phyloP scores from a whole-genome alignment of 2,888 invertebrate genomes.

The Apoda limacodes region DNA sequence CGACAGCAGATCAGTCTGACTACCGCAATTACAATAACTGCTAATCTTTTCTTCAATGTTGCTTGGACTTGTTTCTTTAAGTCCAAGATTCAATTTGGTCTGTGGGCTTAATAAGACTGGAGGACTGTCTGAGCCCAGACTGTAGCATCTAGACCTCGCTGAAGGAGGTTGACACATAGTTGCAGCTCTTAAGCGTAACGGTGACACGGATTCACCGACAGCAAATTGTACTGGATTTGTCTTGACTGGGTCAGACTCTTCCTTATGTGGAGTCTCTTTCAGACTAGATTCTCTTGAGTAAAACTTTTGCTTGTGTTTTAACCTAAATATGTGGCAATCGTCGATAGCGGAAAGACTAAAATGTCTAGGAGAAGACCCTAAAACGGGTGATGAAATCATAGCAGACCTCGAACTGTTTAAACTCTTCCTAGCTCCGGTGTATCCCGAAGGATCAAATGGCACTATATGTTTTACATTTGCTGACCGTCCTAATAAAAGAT shows the following conservation, averaged over 20 bases:
- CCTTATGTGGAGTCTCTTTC: constrained; percentile 50
- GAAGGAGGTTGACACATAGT: constrained; percentile 35
- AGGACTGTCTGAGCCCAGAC: constrained; percentile 70
- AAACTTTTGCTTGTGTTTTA: constrained; percentile 57
- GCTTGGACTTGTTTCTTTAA: constrained; percentile 62
- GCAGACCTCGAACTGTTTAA: constrained; percentile 43
- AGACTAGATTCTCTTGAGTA: constrained; percentile 57
- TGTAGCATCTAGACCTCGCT: constrained; percentile 72
- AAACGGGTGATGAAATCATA: constrained; percentile 55
- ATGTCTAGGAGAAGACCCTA: constrained; percentile 72
- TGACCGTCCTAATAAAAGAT: constrained; percentile 77
- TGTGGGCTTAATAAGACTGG: constrained; percentile 71
- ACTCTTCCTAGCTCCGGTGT: constrained; percentile 63
- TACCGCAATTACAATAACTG: constrained; percentile 77
- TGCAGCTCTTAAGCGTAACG: constrained; percentile 40
- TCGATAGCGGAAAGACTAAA: constrained; percentile 78
- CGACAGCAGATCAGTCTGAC: constrained; percentile 78
- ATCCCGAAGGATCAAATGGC: constrained; percentile 78
- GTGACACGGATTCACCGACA: constrained; percentile 75
- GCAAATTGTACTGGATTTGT: constrained; percentile 72
- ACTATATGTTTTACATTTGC: constrained; percentile 82
- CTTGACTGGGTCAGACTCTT: constrained; percentile 23
- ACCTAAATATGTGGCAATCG: constrained; percentile 59
- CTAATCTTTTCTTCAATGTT: constrained; percentile 41
- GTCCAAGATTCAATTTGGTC: constrained; percentile 73